Evolutionary conservation across 2,888 invertebrate genomes (phyloP), one percentile per base, ranked within the genome.

Genomic region (Notocelia uddmanniana): DNA sequence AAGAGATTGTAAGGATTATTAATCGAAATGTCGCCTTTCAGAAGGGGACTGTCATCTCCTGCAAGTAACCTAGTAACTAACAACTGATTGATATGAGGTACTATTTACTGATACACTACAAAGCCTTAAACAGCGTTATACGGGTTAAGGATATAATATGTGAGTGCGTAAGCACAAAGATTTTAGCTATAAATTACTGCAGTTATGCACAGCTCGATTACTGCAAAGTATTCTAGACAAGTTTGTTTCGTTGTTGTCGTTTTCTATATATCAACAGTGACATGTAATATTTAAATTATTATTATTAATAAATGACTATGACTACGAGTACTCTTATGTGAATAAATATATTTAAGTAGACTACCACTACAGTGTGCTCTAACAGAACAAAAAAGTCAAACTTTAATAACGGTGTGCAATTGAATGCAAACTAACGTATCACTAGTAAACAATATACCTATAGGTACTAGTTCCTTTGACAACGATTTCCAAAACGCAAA

Each of bases 11-110:
- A 11, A 48, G 18, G 11, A 11, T 26, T 62, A 9, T 26, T 3
- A 5, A 8, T 48, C 3, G 0, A 50, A 66, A 54, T 54, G 41
- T n/a, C 19, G 45, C 3, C 59, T 59, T 18, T 54, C 23, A 48
- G 54, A 70, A 66, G 31, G 26, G 5, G 37, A 31, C 66, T 58
- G 11, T 26, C 34, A 63, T 63, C 48, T 63, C n/a, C 34, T 21
- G 41, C 58, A 23, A 13, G 41, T 52, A 52, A 59, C 26, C 41
- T 37, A 13, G 26, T 60, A 60, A 60, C 23, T 6, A 41, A 54
- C 18, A 41, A 18, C 41, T 26, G 41, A 54, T 45, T 37, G 37
- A 60, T 26, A 19, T 15, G 19, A 31, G 18, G 19, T 19, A 62
- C 13, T 62, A 31, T 8, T 19, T 11, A 11, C 3, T 13, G 37